Evolutionary conservation across 2,888 invertebrate genomes (phyloP).

Genomic region (Temnothorax rugatulus): DNA sequence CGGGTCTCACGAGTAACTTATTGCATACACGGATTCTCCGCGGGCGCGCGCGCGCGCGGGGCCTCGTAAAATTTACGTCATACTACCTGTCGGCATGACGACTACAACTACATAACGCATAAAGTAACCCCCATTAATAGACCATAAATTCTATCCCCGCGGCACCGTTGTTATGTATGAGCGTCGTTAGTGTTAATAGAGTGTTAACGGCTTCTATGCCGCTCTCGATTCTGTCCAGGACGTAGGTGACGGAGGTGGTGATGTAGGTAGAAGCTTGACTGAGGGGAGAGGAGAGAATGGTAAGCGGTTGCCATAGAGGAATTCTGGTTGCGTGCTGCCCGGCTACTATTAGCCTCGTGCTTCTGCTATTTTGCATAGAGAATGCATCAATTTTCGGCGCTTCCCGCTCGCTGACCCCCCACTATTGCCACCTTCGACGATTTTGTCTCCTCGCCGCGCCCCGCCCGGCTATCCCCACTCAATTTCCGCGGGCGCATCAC

Average conservation of each 20-base stretch:
- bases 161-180: conserved; percentile 84
- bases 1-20: conserved; percentile 49
- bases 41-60: conserved; percentile 32
- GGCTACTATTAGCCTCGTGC: conserved; percentile 79
- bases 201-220: conserved; percentile 86
- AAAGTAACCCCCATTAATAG: conserved; percentile 85
- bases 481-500: conserved; percentile 69
- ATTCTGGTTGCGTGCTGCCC: conserved; percentile 79
- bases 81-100: conserved; percentile 77
- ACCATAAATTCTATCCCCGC: conserved; percentile 84
- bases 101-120: conserved; percentile 81
- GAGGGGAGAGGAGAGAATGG: conserved; percentile 54
- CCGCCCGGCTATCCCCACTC: conserved; percentile 46
- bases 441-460: conserved; percentile 44
- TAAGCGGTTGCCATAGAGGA: conserved; percentile 67
- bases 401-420: conserved; percentile 70
- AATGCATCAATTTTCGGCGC: conserved; percentile 84
- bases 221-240: conserved; percentile 85
- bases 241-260: conserved; percentile 84
- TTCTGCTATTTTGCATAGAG: conserved; percentile 84
- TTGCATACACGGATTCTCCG: conserved; percentile 56
- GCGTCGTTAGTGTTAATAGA: conserved; percentile 86
- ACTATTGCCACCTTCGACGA: conserved; percentile 55
- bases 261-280: conserved; percentile 66
- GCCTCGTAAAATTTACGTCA: conserved; percentile 79